Conservation (phyloP, 2,888 invertebrate species). For the Parapristionchus giblindavisi region DNA sequence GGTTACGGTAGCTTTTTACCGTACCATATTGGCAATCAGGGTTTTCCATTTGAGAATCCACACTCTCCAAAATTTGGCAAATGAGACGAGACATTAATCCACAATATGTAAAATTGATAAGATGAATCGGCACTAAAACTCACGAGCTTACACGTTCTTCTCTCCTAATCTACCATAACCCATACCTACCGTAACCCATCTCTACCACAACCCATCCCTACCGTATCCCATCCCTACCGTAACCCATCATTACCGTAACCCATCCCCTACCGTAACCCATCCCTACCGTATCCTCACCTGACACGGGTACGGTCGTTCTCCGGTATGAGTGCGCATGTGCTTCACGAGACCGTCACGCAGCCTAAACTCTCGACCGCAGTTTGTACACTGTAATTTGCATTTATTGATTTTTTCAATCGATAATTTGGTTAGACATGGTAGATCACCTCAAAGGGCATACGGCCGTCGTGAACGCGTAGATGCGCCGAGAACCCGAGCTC, state of each 20-base stretch:
- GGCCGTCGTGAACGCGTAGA: slow-evolving; percentile 32
- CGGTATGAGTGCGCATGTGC: slow-evolving; percentile 37
- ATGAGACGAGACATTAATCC: no score
- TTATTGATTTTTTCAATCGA: not conserved
- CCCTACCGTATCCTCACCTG: slow-evolving; percentile 24
- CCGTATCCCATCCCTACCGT: no score
- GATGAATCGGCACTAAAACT: no score
- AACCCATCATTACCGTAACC: slow-evolving; percentile 17
- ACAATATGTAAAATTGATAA: no score
- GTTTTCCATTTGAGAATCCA: no score
- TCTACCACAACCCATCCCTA: not conserved
- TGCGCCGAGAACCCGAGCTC: slow-evolving; percentile 37
- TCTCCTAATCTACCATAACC: no score
- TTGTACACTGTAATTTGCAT: slow-evolving; percentile 24
- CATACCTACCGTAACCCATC: slow-evolving; percentile 8
- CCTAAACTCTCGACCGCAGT: slow-evolving; percentile 34
- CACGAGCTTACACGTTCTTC: no score
- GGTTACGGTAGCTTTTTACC: no score
- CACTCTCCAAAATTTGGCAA: no score
- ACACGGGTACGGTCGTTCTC: slow-evolving; percentile 33
- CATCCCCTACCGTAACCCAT: not conserved
- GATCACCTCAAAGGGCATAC: slow-evolving; percentile 33
- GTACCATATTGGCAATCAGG: no score
- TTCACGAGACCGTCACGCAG: slow-evolving; percentile 33
- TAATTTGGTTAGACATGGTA: not conserved